phyloP scores from a whole-genome alignment of 2,888 invertebrate species.

The Rhagium mordax region DNA sequence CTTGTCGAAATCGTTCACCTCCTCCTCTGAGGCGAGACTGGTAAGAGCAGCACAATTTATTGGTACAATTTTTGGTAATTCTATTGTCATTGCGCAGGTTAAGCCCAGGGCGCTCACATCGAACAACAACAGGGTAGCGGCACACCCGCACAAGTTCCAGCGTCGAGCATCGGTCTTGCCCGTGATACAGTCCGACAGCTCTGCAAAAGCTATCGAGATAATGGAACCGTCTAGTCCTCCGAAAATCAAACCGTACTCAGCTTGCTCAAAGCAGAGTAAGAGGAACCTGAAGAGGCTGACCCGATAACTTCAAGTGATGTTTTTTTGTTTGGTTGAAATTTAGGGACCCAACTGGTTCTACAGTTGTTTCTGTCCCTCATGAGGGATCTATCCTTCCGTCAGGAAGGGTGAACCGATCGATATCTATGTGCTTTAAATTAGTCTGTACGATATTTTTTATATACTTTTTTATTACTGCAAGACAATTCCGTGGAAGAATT shows the following conservation, averaged over 20 bases:
- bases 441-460: background rate
- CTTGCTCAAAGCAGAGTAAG: constrained; percentile 64
- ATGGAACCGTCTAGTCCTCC: constrained; percentile 62
- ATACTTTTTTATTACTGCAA: background rate
- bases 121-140: background rate
- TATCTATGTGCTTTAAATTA: background rate
- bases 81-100: too few relatives aligned
- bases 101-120: constrained; percentile 18
- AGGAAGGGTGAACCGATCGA: background rate
- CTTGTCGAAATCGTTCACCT: constrained; percentile 48
- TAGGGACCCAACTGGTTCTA: background rate
- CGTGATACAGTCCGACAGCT: constrained; percentile 41
- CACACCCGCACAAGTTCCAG: background rate
- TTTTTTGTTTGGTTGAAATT: background rate
- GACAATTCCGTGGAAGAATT: background rate
- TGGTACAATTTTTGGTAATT: too few relatives aligned
- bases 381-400: too few relatives aligned
- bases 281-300: constrained; percentile 64
- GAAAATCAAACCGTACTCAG: constrained; percentile 56
- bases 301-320: constrained; percentile 28
- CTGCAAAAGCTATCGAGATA: constrained; percentile 28
- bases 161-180: constrained; percentile 43
- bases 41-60: too few relatives aligned
- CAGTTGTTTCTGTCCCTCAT: too few relatives aligned
- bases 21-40: constrained; percentile 41